Percentiles rank a stretch among this genome's conserved stretches.
Evolutionary conservation across 2,797 vertebrate species (phyloP).

Genomic region (Synaphobranchus kaupii): DNA sequence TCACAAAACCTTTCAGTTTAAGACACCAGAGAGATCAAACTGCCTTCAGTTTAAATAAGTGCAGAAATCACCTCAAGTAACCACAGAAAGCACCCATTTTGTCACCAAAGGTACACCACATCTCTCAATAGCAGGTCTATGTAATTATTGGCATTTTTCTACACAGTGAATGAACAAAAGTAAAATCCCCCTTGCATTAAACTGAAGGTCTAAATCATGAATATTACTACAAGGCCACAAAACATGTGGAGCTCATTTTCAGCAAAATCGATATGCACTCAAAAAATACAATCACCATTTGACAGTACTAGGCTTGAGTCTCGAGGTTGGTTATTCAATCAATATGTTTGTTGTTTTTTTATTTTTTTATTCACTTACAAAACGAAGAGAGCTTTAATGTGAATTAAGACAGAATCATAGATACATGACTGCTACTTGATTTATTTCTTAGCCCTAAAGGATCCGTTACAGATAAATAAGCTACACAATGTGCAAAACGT

Average conservation of each 20-base stretch:
- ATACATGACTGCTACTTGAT: conserved; percentile 32
- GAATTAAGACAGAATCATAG: conserved; percentile 48
- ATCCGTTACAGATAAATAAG: conserved; percentile 53
- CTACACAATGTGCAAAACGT: conserved; percentile 61
- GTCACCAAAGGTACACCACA: conserved; percentile 21
- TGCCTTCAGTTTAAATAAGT: background rate
- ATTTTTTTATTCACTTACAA: conserved; percentile 7
- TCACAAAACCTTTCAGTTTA: background rate
- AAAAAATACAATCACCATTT: conserved; percentile 19
- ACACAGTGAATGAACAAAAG: background rate
- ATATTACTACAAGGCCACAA: conserved; percentile 9
- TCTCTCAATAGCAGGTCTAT: background rate
- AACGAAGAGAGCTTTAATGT: conserved; percentile 36
- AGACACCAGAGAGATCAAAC: background rate
- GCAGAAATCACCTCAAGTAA: background rate
- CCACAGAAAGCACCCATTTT: background rate
- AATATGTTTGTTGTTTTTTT: background rate
- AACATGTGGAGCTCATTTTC: background rate
- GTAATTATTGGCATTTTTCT: background rate
- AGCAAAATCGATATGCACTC: background rate
- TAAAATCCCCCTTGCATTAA: background rate
- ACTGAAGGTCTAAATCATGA: background rate
- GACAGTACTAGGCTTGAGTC: background rate
- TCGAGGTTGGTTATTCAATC: conserved; percentile 3
- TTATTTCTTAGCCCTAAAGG: conserved; percentile 27